Conservation (phyloP, 1,140 invertebrate genomes). For the Ruditapes philippinarum region DNA sequence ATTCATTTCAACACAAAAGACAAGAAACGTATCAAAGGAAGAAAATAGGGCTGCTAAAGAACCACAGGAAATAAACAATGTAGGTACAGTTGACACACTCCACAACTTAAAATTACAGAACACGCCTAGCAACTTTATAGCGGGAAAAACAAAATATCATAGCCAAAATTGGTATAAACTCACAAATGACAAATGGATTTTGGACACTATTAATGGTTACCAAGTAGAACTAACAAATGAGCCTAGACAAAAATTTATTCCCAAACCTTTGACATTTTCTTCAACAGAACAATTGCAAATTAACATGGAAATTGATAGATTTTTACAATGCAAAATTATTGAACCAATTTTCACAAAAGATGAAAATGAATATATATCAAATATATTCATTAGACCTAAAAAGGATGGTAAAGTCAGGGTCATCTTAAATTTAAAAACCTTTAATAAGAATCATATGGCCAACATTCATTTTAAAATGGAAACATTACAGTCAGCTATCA, state of each 20-base stretch:
- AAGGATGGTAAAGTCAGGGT: constrained; percentile 63
- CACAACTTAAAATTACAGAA: background rate
- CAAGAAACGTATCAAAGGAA: too few relatives aligned
- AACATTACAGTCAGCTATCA: constrained; percentile 55
- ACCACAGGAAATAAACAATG: background rate
- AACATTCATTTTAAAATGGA: constrained; percentile 71
- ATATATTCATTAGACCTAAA: constrained; percentile 63
- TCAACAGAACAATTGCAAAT: background rate
- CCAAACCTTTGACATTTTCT: constrained; percentile 8
- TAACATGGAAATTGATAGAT: constrained; percentile 25
- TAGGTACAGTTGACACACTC: background rate
- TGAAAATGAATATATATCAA: constrained; percentile 58
- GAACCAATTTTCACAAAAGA: background rate
- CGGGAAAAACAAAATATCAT: constrained; percentile 29
- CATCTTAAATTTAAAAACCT: constrained; percentile 65
- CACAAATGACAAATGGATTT: constrained; percentile 55
- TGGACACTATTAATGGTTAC: constrained; percentile 35
- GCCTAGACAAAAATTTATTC: background rate
- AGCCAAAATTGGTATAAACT: constrained; percentile 12
- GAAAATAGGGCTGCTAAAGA: too few relatives aligned
- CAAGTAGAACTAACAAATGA: constrained; percentile 1
- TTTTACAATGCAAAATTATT: constrained; percentile 19
- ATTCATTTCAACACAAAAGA: background rate
- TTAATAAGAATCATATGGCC: constrained; percentile 48
- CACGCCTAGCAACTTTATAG: background rate